Conservation (phyloP, 2,797 vertebrate genomes). For the Aeoliscus strigatus region DNA sequence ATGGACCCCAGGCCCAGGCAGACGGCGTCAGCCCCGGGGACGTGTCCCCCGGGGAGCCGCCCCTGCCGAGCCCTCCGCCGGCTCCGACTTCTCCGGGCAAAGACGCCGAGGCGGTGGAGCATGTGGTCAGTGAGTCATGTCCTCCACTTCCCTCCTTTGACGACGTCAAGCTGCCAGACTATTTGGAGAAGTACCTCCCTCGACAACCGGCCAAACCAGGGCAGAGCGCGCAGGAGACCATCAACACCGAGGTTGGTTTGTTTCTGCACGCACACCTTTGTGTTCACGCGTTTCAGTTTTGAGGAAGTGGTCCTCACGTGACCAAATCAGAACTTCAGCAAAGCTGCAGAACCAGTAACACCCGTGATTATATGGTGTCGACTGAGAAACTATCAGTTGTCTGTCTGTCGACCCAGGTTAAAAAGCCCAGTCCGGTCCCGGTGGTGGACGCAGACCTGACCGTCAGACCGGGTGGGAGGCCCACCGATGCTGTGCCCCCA, state of each 20-base stretch:
- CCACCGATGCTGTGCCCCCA: slow-evolving; percentile 29
- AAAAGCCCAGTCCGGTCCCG: slow-evolving; percentile 24
- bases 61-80: slow-evolving; percentile 33
- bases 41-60: slow-evolving; percentile 33
- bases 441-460: slow-evolving; percentile 18
- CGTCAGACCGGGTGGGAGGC: slow-evolving; percentile 18
- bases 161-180: slow-evolving; percentile 75
- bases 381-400: too few species aligned
- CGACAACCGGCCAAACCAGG: slow-evolving; percentile 62
- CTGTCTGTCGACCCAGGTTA: slow-evolving; percentile 38
- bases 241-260: slow-evolving; percentile 57
- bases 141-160: slow-evolving; percentile 73
- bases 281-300: slow-evolving; percentile 2
- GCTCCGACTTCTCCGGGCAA: too few species aligned
- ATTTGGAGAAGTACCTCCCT: slow-evolving; percentile 80
- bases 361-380: too few species aligned
- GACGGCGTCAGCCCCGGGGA: slow-evolving; percentile 39
- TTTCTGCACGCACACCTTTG: slow-evolving; percentile 3
- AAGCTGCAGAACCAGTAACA: too few species aligned
- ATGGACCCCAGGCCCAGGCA: slow-evolving; percentile 28
- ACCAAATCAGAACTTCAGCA: too few species aligned
- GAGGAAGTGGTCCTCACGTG: background rate
- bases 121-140: slow-evolving; percentile 59
- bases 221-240: slow-evolving; percentile 47
- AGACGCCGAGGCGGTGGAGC: slow-evolving; percentile 34